Evolutionary conservation across 2,797 vertebrate species (phyloP).

Genomic region (Microhierax caerulescens): DNA sequence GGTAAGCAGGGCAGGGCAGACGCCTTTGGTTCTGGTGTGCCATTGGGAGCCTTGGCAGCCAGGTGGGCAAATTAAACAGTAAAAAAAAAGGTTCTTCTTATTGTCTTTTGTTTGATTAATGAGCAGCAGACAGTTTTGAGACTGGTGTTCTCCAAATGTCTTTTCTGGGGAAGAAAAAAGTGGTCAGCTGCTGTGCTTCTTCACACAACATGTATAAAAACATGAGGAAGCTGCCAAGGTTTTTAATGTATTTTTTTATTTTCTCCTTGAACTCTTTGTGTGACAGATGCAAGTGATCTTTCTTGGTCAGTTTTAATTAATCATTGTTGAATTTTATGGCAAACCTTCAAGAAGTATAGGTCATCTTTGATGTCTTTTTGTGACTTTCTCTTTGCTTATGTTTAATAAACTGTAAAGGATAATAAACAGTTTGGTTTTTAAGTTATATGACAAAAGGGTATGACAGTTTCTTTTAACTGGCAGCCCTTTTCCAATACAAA

Average conservation of each 20-base stretch:
- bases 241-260: background rate
- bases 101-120: background rate
- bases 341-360: background rate
- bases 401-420: background rate
- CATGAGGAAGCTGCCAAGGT: background rate
- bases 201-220: background rate
- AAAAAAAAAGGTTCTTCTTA: background rate
- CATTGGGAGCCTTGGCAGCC: background rate
- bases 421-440: background rate
- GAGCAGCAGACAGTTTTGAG: background rate
- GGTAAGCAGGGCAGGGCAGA: background rate
- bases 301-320: background rate
- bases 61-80: background rate
- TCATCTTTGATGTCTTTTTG: background rate
- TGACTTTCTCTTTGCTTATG: background rate
- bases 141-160: fast-evolving
- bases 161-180: background rate
- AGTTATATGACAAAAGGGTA: background rate
- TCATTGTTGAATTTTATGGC: background rate
- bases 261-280: background rate
- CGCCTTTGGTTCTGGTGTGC: background rate
- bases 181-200: background rate
- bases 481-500: background rate
- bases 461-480: background rate
- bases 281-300: background rate